These are phyloP conservation scores for Homalodisca vitripennis DNA, from an alignment of 1,140 invertebrate species.

Conservation along the genomic window DNA sequence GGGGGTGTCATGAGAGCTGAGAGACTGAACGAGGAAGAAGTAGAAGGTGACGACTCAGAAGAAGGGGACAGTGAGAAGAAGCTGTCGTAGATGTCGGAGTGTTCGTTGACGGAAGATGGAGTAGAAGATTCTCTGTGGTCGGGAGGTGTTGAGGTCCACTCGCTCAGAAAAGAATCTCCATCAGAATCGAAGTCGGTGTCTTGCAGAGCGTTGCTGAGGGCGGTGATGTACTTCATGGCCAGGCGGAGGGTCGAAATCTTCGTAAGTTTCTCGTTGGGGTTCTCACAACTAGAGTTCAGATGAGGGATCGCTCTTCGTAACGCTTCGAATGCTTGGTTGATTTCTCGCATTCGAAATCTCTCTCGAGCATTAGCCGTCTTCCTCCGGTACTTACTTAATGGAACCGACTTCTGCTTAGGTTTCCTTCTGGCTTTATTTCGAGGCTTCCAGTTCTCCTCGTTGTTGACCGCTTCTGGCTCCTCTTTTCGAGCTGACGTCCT, in stretches of 20 bases:
- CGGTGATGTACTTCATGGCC: constrained; percentile 64
- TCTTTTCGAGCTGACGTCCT: neutral
- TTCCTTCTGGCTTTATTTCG: constrained; percentile 36
- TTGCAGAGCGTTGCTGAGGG: constrained; percentile 49
- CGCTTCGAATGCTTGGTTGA: constrained; percentile 80
- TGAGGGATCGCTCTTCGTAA: constrained; percentile 69
- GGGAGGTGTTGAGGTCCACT: constrained; percentile 26
- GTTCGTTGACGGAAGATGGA: constrained; percentile 5
- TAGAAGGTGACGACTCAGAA: neutral
- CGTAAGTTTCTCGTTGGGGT: constrained; percentile 55
- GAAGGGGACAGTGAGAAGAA: constrained; percentile 27
- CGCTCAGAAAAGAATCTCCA: constrained; percentile 36
- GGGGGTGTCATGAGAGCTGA: neutral
- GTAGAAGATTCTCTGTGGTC: constrained; percentile 13
- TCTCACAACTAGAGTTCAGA: constrained; percentile 8
- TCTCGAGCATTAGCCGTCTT: constrained; percentile 86
- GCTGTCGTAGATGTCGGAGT: neutral
- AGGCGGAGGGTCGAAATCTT: constrained; percentile 62
- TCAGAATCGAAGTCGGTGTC: constrained; percentile 31
- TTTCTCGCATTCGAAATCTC: constrained; percentile 78
- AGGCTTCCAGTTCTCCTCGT: constrained; percentile 17
- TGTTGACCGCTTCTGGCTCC: neutral
- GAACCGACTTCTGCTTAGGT: constrained; percentile 68
- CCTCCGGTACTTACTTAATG: constrained; percentile 81
- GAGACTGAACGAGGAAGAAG: neutral